Base-by-base conservation (phyloP, 2,888 invertebrate genomes). In the Rhagonycha fulva region DNA sequence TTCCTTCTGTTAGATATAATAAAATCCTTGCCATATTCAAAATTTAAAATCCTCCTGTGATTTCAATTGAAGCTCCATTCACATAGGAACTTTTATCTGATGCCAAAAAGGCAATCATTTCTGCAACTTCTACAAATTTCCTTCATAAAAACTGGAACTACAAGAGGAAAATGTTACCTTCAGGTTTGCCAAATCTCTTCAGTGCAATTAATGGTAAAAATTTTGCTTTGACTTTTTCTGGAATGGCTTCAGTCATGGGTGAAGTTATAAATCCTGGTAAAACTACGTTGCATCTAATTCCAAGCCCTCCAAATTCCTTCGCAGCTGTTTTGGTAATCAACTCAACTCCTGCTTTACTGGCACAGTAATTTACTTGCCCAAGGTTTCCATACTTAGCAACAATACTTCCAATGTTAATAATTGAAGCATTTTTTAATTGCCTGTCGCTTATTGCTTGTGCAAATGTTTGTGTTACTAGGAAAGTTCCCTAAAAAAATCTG, bases 301-400 rank as follows among this genome's bases (percentile, higher is more conserved):
- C 92, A 84, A 90, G 91, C 85, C 91, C 92, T 62, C 95, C 97
- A 82, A 98, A 91, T 88, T 98, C 98, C 87, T 94, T 94, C 0
- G 97, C 94, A 11, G 95, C 95, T 9, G 95, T 92, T 88, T 95
- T 95, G 0, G 97, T 96, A 84, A 98, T 90, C 0, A 93, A 94
- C 78, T 94, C 92, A 0, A 98, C 96, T 2, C 96, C 98, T n/a
- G 97, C 95, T 89, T 98, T 98, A 74, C 96, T 96, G 0, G 96
- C 96, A 3, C 94, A 91, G 86, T 98, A 98, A 87, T 97, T 97
- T 14, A 92, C 91, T 89, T 98, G 97, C 0, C 96, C 94, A 63
- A 96, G 91, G 85, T 96, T 97, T 70, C 96, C 97, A 84, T 91
- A 90, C 90, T 94, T 95, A 4, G 94, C 96, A 19, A 94, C 84